Conservation (phyloP, 2,113 vertebrate species). For the Illadopsis cleaveri region DNA sequence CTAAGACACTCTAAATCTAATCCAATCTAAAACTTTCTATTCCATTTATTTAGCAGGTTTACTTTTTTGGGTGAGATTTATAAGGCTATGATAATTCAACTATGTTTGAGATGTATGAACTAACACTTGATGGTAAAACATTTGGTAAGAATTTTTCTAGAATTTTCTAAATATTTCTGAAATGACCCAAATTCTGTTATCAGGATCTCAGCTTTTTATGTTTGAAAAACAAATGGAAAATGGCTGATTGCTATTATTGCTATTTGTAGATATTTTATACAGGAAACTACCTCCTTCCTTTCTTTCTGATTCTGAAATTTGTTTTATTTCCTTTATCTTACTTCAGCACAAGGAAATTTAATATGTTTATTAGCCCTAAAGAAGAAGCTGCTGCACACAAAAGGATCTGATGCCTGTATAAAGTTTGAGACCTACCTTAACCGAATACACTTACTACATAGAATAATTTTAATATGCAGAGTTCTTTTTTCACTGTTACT, state of each 20-base stretch:
- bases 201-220: not conserved
- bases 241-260: not conserved
- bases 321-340: not conserved
- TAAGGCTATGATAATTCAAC: not conserved
- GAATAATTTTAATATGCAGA: not conserved
- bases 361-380: not conserved
- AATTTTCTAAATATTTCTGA: not conserved
- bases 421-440: not conserved
- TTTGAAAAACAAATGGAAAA: not conserved
- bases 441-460: not conserved
- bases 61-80: not conserved
- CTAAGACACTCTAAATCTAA: too few species aligned
- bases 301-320: not conserved
- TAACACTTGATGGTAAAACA: not conserved
- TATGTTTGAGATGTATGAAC: not conserved
- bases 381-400: not conserved
- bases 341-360: not conserved
- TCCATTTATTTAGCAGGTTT: not conserved
- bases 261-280: not conserved
- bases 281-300: not conserved
- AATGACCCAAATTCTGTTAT: not conserved
- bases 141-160: not conserved
- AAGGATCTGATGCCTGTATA: not conserved
- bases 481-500: not conserved
- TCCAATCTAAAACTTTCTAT: not conserved